Base-by-base conservation (phyloP, 37 sponge, comb jelly and placozoan species). In the Spongilla lacustris region DNA sequence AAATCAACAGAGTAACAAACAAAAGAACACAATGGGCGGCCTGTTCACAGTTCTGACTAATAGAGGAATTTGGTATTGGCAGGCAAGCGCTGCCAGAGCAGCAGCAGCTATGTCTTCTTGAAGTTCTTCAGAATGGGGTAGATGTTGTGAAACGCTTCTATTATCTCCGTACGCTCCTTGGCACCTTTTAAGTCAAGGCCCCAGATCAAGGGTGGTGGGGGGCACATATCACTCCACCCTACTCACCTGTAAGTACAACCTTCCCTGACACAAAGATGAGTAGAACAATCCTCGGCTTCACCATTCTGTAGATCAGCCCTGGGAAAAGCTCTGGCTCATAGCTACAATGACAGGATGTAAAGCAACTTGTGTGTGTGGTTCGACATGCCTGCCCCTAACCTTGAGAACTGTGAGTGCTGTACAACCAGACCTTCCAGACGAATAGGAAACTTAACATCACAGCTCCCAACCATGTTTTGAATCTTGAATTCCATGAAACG, bases 321-420 rank as follows among this genome's bases (percentile, higher is more conserved):
- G 99, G 99, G 77, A 98, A 98, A 36, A 98, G 83, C 92, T 98
- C 99, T 25, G 99, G 99, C 81, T 98, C 99, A 68, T 98, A 98
- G 74, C 97, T 97, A 66, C 36, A 66, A 31, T 33, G 9, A 80
- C 9, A 36, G 14, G n/a, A n/a, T n/a, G n/a, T n/a, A n/a, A n/a
- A n/a, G n/a, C n/a, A n/a, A n/a, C n/a, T n/a, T n/a, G n/a, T n/a
- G n/a, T n/a, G n/a, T n/a, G n/a, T n/a, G n/a, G n/a, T n/a, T 41
- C 41, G 6, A 9, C 41, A 41, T 41, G 41, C 41, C 41, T 41
- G 41, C 3, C 68, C 14, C 67, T 28, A 13, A 96, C 96, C 96
- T 96, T 49, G 97, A 94, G 80, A 98, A 98, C 94, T 98, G 97
- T 0, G 87, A 77, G 67, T 98, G 99, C 31, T 89, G 83, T 0